A percentile compares a stretch with the other conserved stretches of the same genome.
Evolutionary conservation across 1,140 invertebrate species (phyloP).

Genomic region (Camponotus pennsylvanicus): DNA sequence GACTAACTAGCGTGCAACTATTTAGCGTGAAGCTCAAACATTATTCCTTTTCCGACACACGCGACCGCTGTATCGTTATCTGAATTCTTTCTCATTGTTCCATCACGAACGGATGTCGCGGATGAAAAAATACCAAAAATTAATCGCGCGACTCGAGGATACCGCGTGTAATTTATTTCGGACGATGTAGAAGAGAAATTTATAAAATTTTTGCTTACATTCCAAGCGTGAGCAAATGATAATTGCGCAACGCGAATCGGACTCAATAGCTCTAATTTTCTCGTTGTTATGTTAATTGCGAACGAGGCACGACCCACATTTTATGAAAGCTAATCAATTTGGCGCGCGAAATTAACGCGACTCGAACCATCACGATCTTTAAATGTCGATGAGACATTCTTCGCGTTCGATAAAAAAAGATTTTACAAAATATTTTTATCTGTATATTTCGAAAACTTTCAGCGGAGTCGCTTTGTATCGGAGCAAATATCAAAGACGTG

Average conservation of each 20-base stretch:
- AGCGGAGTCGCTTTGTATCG: background rate
- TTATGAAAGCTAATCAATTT: slow-evolving; percentile 52
- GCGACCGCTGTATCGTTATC: background rate
- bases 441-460: background rate
- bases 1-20: slow-evolving; percentile 22
- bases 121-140: background rate
- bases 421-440: background rate
- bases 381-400: background rate
- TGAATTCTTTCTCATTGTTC: background rate
- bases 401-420: background rate
- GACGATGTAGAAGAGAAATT: background rate
- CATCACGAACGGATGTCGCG: background rate
- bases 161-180: background rate
- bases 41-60: background rate
- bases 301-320: slow-evolving; percentile 33
- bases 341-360: slow-evolving; percentile 35
- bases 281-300: slow-evolving; percentile 73
- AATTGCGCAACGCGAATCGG: slow-evolving; percentile 66
- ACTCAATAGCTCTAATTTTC: slow-evolving; percentile 71
- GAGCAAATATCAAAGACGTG: background rate
- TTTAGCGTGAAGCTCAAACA: background rate
- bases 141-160: background rate
- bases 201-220: too few relatives aligned
- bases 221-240: background rate
- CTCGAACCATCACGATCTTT: background rate